Evolutionary conservation across 2,797 vertebrate species (phyloP), one percentile per base, ranked within the genome.

Genomic region (Leptodactylus fallax): DNA sequence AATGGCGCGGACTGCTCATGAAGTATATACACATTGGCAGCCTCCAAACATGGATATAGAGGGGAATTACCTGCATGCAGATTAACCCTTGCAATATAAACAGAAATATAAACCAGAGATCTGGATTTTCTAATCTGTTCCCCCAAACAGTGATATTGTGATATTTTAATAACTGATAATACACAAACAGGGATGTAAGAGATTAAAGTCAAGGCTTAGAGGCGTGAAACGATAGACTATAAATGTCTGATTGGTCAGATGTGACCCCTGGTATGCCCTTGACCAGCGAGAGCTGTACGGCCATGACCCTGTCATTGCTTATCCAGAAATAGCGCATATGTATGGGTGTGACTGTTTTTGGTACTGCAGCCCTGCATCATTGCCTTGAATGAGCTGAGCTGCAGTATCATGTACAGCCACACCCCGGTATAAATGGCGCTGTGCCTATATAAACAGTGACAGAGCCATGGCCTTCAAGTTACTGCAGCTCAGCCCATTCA

Each of bases 41-140:
- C 21, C 6, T 16, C 55, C 72, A 72, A 56, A 60, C 63, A 21
- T 61, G 56, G 36, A 85, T 19, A 11, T 3, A 25, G 19, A 77
- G 76, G 71, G 71, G 53, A 47, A 76, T 61, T 76, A 74, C 36
- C 36, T 49, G 17, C 72, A 61, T 12, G 51, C n/a, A 76, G 61
- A 84, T 60, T 58, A 51, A 14, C 14, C 10, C 45, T 8, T 19
- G 61, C 8, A 12, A 14, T 47, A 53, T 27, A 36, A 71, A 55
- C 6, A 13, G 13, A 56, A 56, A 21, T 7, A 72, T 7, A 9
- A 45, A 36, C 21, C 7, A 80, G 7, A 17, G 78, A 45, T n/a
- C 45, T 74, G 45, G 8, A 74, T 49, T 74, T 21, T 0, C 3
- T 6, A 21, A 6, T 19, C 72, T 23, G 45, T 49, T 74, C 3